Conservation (phyloP, 2,888 invertebrate species). For the Tetragonisca angustula region DNA sequence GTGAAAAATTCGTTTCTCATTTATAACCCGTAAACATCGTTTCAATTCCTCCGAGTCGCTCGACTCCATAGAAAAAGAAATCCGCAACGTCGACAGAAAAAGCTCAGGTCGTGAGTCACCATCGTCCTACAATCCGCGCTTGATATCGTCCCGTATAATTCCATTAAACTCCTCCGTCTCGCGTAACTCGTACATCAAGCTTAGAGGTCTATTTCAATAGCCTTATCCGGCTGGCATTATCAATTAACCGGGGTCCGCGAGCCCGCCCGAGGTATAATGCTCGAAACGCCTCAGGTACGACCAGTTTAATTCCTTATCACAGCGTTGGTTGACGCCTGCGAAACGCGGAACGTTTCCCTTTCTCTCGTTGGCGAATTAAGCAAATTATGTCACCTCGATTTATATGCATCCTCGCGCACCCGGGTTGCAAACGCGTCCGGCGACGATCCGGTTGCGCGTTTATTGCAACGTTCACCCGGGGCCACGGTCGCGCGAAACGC, state of each 20-base stretch:
- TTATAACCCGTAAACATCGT: no score
- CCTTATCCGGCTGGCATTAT: constrained; percentile 44
- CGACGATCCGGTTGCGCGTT: constrained; percentile 49
- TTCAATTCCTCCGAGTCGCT: no score
- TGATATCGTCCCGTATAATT: constrained; percentile 22
- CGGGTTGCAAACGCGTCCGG: background rate
- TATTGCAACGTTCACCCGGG: constrained; percentile 55
- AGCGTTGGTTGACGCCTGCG: constrained; percentile 9
- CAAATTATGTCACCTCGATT: constrained; percentile 57
- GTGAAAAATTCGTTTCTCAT: no score
- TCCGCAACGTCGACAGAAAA: background rate
- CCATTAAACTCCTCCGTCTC: constrained; percentile 28
- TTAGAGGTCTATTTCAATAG: constrained; percentile 34
- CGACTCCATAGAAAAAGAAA: background rate
- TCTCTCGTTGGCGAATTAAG: constrained; percentile 49
- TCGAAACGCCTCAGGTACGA: constrained; percentile 28
- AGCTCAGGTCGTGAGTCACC: constrained; percentile 2
- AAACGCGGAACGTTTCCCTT: constrained; percentile 7
- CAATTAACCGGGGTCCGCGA: constrained; percentile 26
- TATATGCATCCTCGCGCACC: constrained; percentile 57
- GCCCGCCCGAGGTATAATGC: constrained; percentile 20
- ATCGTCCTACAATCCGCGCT: constrained; percentile 2
- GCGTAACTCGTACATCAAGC: constrained; percentile 41
- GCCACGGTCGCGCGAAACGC: constrained; percentile 58
- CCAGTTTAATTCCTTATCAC: constrained; percentile 41